Evolutionary conservation across 2,797 vertebrate genomes (phyloP).

Genomic region (Poeciliopsis paucimaculata): DNA sequence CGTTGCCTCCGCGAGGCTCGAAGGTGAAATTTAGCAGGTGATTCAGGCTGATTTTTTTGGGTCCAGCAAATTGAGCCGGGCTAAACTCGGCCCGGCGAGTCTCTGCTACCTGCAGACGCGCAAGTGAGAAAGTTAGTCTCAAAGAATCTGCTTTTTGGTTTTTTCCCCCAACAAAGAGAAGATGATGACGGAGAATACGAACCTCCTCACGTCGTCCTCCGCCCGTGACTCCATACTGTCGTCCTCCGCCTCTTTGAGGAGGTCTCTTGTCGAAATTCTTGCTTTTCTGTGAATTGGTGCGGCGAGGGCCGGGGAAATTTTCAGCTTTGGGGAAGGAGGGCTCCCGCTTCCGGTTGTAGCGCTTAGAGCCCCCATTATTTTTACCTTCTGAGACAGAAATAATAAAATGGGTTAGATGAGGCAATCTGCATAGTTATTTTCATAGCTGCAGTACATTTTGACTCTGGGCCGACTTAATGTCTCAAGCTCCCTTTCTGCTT

Average conservation of each 20-base stretch:
- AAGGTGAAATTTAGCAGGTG: conserved; percentile 99
- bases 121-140: neutral
- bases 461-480: neutral
- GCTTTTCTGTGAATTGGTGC: conserved; percentile 98
- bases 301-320: conserved; percentile 88
- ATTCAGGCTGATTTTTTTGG: conserved; percentile 98
- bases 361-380: conserved; percentile 91
- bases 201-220: conserved; percentile 99
- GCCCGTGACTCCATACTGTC: conserved; percentile 88
- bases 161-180: neutral
- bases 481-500: neutral
- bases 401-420: neutral
- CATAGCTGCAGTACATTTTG: neutral
- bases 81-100: conserved; percentile 96
- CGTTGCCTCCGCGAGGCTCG: conserved; percentile 92
- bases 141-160: neutral
- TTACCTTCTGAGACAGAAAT: conserved; percentile 85
- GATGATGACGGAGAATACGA: conserved; percentile 34
- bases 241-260: conserved; percentile 89
- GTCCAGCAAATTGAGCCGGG: conserved; percentile 98
- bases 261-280: conserved; percentile 99
- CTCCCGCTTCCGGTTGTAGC: conserved; percentile 94
- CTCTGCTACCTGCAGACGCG: conserved; percentile 91
- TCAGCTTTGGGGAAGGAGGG: conserved; percentile 91
- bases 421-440: neutral